Conservation (phyloP, 2,113 vertebrate genomes). For the Oncorhynchus nerka region DNA sequence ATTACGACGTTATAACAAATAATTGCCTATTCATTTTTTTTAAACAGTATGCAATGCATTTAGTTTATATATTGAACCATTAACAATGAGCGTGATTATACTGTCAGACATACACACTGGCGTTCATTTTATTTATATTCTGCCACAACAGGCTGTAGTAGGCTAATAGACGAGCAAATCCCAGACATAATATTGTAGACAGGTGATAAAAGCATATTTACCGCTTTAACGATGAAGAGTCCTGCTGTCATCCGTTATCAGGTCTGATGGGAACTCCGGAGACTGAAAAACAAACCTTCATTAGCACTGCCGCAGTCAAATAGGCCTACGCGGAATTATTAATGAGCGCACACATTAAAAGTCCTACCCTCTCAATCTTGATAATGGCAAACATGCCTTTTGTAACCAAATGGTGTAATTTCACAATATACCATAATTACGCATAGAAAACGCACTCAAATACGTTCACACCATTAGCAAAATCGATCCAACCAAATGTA, state of each 20-base stretch:
- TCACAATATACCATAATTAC: not conserved
- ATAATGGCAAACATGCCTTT: not conserved
- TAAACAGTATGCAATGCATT: not conserved
- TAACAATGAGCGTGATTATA: too few species aligned
- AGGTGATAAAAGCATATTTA: conserved; percentile 74
- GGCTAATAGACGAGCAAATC: too few species aligned
- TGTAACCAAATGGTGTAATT: not conserved
- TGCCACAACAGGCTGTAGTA: too few species aligned
- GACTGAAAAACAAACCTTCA: conserved; percentile 75
- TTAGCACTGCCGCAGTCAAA: conserved; percentile 15
- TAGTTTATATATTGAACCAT: not conserved
- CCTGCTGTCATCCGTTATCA: conserved; percentile 93
- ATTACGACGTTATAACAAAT: not conserved
- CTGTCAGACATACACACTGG: too few species aligned
- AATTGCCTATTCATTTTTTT: not conserved
- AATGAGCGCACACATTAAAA: not conserved
- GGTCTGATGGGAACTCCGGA: conserved; percentile 91
- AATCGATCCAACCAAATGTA: not conserved
- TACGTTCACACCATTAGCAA: not conserved
- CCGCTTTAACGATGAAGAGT: conserved; percentile 94
- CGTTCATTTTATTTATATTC: too few species aligned
- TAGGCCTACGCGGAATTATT: conserved; percentile 3
- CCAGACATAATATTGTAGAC: conserved; percentile 53
- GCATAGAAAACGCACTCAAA: not conserved
- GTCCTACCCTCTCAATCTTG: not conserved